These are phyloP conservation scores for Myodes glareolus DNA, from an alignment of 2,113 vertebrate genomes.

Conservation along the genomic window DNA sequence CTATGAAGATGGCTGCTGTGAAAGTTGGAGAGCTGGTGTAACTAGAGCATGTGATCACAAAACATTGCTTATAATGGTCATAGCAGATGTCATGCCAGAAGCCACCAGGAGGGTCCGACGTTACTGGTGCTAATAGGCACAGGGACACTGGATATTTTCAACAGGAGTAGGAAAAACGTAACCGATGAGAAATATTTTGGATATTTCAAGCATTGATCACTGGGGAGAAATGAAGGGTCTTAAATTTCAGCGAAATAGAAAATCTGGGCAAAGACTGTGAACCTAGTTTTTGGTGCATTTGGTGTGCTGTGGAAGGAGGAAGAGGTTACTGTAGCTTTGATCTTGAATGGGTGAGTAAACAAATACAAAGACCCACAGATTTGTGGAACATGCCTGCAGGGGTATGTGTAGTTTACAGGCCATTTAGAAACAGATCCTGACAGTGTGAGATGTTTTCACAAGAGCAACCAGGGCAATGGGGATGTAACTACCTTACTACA, in stretches of 20 bases:
- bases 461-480: not conserved
- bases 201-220: not conserved
- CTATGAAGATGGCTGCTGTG: not conserved
- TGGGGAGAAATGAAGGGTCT: not conserved
- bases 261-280: not conserved
- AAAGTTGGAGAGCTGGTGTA: not conserved
- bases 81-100: not conserved
- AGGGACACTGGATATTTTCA: not conserved
- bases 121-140: not conserved
- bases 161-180: not conserved
- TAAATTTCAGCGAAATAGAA: not conserved
- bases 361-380: not conserved
- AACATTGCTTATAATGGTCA: not conserved
- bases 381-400: not conserved
- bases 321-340: not conserved
- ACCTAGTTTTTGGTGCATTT: not conserved
- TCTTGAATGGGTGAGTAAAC: not conserved
- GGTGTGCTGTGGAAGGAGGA: not conserved
- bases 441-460: not conserved
- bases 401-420: not conserved
- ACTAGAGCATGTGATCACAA: not conserved
- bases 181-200: not conserved
- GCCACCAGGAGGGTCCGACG: not conserved
- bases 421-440: not conserved
- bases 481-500: not conserved